phyloP scores from a whole-genome alignment of 2,888 invertebrate species.

The Spialia ferax region DNA sequence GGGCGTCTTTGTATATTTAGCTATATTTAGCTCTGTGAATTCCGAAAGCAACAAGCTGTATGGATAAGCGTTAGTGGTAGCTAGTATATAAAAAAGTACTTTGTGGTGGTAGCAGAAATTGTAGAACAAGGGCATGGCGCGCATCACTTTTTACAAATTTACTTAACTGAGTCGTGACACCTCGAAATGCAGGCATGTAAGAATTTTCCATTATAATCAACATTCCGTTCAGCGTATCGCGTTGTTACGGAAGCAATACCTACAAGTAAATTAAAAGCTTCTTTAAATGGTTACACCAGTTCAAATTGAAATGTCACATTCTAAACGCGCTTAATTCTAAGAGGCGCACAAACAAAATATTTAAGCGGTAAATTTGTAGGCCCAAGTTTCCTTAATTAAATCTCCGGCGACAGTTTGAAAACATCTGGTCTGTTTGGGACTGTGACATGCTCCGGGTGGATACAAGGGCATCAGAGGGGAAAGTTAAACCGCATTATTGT shows the following conservation, averaged over 20 bases:
- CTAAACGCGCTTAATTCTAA: conserved; percentile 41
- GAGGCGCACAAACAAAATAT: conserved; percentile 50
- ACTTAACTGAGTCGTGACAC: too few species aligned
- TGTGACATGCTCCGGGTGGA: conserved; percentile 28
- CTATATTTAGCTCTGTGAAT: conserved; percentile 51
- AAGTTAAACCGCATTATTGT: conserved; percentile 12
- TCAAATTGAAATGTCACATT: conserved; percentile 51
- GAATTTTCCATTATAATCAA: conserved; percentile 19
- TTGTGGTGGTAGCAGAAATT: too few species aligned
- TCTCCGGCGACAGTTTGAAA: conserved; percentile 51
- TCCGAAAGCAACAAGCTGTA: conserved; percentile 43
- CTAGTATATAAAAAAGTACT: too few species aligned
- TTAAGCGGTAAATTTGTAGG: conserved; percentile 49
- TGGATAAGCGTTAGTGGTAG: conserved; percentile 22
- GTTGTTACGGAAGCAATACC: conserved; percentile 2
- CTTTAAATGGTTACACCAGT: conserved; percentile 39
- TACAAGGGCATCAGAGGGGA: conserved; percentile 32
- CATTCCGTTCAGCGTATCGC: conserved; percentile 5
- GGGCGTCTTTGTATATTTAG: conserved; percentile 70
- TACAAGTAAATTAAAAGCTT: conserved; percentile 30
- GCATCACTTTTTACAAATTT: too few species aligned
- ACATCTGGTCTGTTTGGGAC: conserved; percentile 49
- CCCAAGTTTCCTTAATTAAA: conserved; percentile 53
- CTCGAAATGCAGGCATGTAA: neutral
- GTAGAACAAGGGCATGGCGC: too few species aligned